Evolutionary conservation across 2,113 vertebrate species (phyloP).

Genomic region (Nanorana parkeri): DNA sequence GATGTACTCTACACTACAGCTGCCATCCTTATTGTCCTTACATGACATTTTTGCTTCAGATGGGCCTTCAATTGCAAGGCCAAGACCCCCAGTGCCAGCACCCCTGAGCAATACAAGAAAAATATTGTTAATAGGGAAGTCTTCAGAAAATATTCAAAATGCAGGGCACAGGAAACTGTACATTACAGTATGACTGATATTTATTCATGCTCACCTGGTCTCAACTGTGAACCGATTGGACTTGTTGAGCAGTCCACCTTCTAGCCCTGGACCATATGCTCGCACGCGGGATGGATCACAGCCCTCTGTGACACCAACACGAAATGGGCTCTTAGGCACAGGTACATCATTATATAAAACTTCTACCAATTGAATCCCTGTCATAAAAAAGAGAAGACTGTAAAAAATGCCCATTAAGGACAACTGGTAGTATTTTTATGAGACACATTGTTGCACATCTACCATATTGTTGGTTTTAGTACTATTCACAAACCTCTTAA

Average conservation of each 20-base stretch:
- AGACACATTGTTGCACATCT: too few species aligned
- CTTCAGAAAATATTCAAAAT: background rate
- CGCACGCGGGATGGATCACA: slow-evolving; percentile 86
- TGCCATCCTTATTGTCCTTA: slow-evolving; percentile 95
- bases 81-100: slow-evolving; percentile 89
- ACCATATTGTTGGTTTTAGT: too few species aligned
- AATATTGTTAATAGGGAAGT: too few species aligned
- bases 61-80: slow-evolving; percentile 90
- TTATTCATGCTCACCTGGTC: slow-evolving; percentile 75
- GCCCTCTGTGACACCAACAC: slow-evolving; percentile 85
- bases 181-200: too few species aligned
- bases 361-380: slow-evolving; percentile 85
- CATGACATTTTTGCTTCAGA: slow-evolving; percentile 96
- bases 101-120: slow-evolving; percentile 65
- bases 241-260: slow-evolving; percentile 88
- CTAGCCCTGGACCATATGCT: slow-evolving; percentile 88
- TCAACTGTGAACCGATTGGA: slow-evolving; percentile 92
- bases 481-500: too few species aligned
- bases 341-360: slow-evolving; percentile 83
- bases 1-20: slow-evolving; percentile 91
- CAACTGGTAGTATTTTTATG: too few species aligned
- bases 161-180: too few species aligned
- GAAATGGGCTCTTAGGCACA: slow-evolving; percentile 87
- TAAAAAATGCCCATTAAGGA: background rate
- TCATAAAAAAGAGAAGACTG: background rate